Evolutionary conservation across 2,888 invertebrate species (phyloP).

Genomic region (Rhagonycha fulva): DNA sequence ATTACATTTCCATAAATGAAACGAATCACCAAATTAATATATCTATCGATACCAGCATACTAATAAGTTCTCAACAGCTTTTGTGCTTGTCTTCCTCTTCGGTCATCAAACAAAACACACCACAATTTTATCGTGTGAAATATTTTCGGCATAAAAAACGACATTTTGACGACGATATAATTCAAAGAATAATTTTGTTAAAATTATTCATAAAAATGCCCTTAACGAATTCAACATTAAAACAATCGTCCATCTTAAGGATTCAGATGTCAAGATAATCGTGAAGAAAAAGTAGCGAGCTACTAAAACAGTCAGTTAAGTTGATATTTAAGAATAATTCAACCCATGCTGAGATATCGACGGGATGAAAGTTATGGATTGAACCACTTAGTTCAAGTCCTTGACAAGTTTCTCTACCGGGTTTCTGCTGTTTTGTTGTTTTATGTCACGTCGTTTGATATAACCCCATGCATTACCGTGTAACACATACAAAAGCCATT

Average conservation of each 20-base stretch:
- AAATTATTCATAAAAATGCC: neutral
- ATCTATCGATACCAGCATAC: neutral
- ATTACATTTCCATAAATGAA: constrained; percentile 5
- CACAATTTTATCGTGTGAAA: neutral
- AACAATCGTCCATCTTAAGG: neutral
- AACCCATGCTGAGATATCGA: constrained; percentile 7
- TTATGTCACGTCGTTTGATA: constrained; percentile 2
- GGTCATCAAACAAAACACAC: neutral
- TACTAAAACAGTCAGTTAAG: neutral
- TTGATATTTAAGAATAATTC: constrained; percentile 5
- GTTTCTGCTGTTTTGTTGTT: constrained; percentile 2
- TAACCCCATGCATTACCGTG: neutral
- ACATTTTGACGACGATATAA: neutral
- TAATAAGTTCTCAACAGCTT: neutral
- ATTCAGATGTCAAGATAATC: constrained; percentile 1
- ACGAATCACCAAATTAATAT: neutral
- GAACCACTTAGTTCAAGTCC: constrained; percentile 16
- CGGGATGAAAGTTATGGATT: constrained; percentile 16
- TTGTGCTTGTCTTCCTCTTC: too few species aligned
- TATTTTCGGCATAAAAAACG: neutral
- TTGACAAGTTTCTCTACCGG: constrained; percentile 18
- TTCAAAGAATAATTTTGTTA: neutral
- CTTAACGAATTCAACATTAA: neutral
- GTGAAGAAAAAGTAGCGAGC: neutral
- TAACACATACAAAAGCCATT: neutral